Conservation (phyloP, 2,113 vertebrate genomes). For the Cranoglanis bouderius region DNA sequence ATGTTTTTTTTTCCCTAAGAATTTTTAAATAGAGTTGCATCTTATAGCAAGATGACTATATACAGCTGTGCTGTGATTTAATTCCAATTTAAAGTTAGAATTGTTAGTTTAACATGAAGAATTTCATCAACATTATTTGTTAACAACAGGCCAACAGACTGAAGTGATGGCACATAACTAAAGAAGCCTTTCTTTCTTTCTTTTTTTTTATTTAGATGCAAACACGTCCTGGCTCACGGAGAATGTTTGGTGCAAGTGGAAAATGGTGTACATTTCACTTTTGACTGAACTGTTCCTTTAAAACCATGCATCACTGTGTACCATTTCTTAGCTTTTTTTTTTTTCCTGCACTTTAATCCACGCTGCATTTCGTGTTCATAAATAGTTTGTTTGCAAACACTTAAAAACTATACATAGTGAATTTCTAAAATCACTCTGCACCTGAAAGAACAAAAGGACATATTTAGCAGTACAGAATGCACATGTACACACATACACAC, state of each 20-base stretch:
- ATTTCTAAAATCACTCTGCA: conserved; percentile 49
- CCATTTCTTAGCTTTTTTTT: conserved; percentile 6
- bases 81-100: background rate
- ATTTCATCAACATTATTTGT: background rate
- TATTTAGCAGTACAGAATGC: conserved; percentile 39
- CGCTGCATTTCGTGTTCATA: conserved; percentile 45
- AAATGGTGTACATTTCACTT: background rate
- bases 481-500: background rate
- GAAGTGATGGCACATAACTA: background rate
- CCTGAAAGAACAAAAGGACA: conserved; percentile 43
- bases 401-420: conserved; percentile 51
- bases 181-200: background rate
- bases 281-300: conserved; percentile 12
- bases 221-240: background rate
- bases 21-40: background rate
- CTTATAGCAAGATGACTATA: background rate
- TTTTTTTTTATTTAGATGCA: background rate
- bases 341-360: conserved; percentile 43
- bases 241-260: background rate
- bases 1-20: background rate
- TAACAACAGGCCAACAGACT: background rate
- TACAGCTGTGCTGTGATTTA: background rate
- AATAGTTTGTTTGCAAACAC: conserved; percentile 51
- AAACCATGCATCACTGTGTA: background rate
- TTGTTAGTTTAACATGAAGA: background rate